These are phyloP conservation scores for Steinernema feltiae DNA, from an alignment of 1,140 invertebrate species.

Conservation along the genomic window DNA sequence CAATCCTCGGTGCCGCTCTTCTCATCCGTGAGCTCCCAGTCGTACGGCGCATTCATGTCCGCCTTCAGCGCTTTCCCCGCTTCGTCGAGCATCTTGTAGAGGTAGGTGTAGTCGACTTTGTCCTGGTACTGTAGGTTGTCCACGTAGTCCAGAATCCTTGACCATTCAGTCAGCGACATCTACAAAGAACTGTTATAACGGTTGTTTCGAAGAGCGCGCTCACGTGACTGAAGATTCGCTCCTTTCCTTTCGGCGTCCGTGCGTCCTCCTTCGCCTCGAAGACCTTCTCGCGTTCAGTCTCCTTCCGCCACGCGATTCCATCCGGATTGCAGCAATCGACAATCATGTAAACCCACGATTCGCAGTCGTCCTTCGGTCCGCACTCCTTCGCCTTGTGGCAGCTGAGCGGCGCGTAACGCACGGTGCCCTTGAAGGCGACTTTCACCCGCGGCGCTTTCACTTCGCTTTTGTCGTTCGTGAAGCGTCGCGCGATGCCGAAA, in stretches of 20 bases:
- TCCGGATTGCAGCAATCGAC: not conserved
- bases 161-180: conserved; percentile 4
- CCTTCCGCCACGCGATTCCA: not conserved
- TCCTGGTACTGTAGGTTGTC: conserved; percentile 26
- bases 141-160: conserved; percentile 29
- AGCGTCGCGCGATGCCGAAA: conserved; percentile 22
- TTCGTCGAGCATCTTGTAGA: conserved; percentile 26
- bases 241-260: not conserved
- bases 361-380: conserved; percentile 19
- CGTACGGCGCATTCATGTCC: conserved; percentile 37
- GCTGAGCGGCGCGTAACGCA: conserved; percentile 16
- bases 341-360: conserved; percentile 24
- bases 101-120: conserved; percentile 27
- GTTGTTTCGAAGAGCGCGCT: not conserved
- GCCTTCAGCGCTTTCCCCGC: conserved; percentile 16
- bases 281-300: not conserved
- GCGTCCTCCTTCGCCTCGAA: not conserved
- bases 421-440: conserved; percentile 26
- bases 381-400: conserved; percentile 11
- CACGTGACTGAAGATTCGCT: conserved; percentile 14
- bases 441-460: conserved; percentile 3
- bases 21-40: conserved; percentile 29
- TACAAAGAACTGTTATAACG: not conserved
- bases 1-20: not conserved
- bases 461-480: not conserved